Evolutionary conservation across 2,888 invertebrate genomes (phyloP), one percentile per base, ranked within the genome.

Genomic region (Cataglyphis livida): DNA sequence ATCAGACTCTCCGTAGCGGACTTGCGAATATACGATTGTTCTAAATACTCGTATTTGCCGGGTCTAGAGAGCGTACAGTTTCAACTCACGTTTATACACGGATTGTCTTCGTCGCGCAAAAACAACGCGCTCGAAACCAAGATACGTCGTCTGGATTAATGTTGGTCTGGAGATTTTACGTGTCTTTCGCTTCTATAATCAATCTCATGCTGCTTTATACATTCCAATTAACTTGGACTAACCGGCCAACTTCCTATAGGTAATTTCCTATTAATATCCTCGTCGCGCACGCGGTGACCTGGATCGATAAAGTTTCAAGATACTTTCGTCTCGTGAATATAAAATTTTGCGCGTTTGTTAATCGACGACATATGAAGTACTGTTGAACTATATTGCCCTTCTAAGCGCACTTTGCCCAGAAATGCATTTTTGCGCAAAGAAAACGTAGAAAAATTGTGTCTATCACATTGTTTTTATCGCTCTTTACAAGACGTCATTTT

Each of bases 191-290:
- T 54, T 51, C 21, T 59, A 57, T 41, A 81, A 82, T 87, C 79
- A 89, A 74, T 74, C 75, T 82, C 61, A 48, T 82, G 48, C 28
- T 59, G 57, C 54, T 62, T 81, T 84, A 84, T 81, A 84, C 70
- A 84, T 84, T 86, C 84, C 82, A 86, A 88, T 89, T 85, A 88
- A 82, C 86, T 76, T 81, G 83, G 83, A 51, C 51, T 84, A 85
- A 84, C 86, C 83, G 89, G 70, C 82, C 68, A 82, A 86, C 83
- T 89, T 89, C 82, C 86, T 89, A 86, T 88, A 84, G 83, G 86
- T 89, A 84, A 89, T 87, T 89, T 88, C 89, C 86, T 89, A 89
- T 89, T 89, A 89, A 89, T 89, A 89, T 86, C 86, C 86, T 85
- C 84, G 81, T 70, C 79, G 54, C 81, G 44, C 73, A 84, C 84